Evolutionary conservation across 1,140 invertebrate species (phyloP).

Genomic region (Hetaerina americana): DNA sequence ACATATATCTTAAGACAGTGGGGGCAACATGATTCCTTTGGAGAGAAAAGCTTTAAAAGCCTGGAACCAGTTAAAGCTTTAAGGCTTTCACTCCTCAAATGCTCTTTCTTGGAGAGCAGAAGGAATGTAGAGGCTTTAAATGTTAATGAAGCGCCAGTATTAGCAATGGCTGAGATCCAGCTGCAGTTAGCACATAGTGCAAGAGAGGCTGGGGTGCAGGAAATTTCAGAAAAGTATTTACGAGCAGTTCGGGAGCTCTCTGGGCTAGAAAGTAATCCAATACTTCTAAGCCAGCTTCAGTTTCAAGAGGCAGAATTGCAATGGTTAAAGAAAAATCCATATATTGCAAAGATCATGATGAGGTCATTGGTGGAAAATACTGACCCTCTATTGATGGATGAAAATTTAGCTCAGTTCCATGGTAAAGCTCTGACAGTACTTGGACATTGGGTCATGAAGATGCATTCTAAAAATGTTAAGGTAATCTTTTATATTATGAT

Average conservation of each 20-base stretch:
- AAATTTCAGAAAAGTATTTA: neutral
- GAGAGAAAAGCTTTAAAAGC: neutral
- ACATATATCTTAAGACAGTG: neutral
- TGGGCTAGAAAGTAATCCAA: neutral
- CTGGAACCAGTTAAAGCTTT: neutral
- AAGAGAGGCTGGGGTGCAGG: neutral
- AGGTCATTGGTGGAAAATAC: too few species aligned
- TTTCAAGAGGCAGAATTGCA: neutral
- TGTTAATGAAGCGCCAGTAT: neutral
- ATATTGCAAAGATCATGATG: neutral
- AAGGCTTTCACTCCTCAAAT: neutral
- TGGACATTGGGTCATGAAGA: neutral
- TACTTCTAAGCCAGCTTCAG: neutral
- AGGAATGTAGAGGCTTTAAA: neutral
- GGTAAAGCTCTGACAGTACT: too few species aligned
- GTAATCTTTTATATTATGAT: too few species aligned
- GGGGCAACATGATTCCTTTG: neutral
- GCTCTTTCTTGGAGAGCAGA: neutral
- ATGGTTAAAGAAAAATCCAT: neutral
- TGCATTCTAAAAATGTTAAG: neutral
- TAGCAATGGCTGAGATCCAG: neutral
- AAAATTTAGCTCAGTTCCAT: too few species aligned
- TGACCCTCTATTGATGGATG: too few species aligned
- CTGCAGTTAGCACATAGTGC: neutral
- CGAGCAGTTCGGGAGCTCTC: neutral